Base-by-base conservation (phyloP, 2,888 invertebrate species). In the Rhingia campestris region DNA sequence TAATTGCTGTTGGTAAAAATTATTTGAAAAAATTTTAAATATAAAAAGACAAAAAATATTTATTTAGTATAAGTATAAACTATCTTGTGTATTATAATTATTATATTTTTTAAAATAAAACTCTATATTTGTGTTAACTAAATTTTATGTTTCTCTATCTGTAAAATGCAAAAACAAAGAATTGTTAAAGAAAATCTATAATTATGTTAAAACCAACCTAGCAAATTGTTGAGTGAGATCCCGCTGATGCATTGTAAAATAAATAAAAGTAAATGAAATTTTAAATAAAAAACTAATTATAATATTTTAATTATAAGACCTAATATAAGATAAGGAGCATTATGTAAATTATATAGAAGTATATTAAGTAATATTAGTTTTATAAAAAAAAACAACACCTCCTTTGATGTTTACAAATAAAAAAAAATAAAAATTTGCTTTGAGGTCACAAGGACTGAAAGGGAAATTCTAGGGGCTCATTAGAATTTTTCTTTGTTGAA, bases 391-490 rank as follows among this genome's bases (percentile, higher is more conserved):
- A 30, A 58, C 37, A 58, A 70, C 61, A 14, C 54, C 41, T 74
- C 37, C 53, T 58, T 54, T 39, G 41, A 41, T 37, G 10, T 37
- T 63, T 14, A 14, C 4, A 45, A 12, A 10, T 35, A 39, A 56
- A 32, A 39, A 56, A 32, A 56, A 56, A 56, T 4, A 22, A 12
- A 12, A 4, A 45, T 4, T 54, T 69, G 79, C 47, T 79, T 58
- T 56, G 82, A 69, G 82, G 63, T 59, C 82, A 82, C 72, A 74
- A 67, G 79, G 51, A 76, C 64, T 22, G 9, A 45, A 82, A 70
- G 80, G 64, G 14, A 72, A 75, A 61, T 84, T 75, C 84, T 84
- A 61, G 80, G 80, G 84, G 84, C 84, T 84, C 80, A 84, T 84
- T 79, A 69, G 79, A 63, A 73, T 73, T 79, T 79, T 58, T 67